phyloP scores from a whole-genome alignment of 2,113 vertebrate species.

The Hymenochirus boettgeri region DNA sequence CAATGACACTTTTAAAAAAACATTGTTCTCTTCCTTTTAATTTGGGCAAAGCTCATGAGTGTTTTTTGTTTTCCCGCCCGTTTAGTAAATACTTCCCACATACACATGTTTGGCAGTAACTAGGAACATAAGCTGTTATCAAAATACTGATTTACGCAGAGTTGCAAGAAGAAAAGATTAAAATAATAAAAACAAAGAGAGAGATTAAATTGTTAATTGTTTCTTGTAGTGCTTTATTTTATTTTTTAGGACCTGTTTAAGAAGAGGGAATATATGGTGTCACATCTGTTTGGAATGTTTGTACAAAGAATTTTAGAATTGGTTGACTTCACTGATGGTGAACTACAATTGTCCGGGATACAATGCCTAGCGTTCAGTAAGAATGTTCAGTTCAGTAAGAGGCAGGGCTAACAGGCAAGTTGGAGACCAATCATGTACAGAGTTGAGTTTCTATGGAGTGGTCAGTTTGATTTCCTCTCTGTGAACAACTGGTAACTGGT shows the following conservation, averaged over 20 bases:
- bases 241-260: background rate
- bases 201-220: background rate
- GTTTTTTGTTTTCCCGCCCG: constrained; percentile 25
- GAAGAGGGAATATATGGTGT: background rate
- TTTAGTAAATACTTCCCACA: constrained; percentile 33
- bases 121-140: constrained; percentile 27
- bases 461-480: no score
- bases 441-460: no score
- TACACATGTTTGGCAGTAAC: constrained; percentile 24
- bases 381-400: no score
- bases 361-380: no score
- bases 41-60: constrained; percentile 38
- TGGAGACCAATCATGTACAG: no score
- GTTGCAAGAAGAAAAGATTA: background rate
- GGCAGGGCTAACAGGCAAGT: no score
- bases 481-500: no score
- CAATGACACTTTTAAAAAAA: constrained; percentile 43
- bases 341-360: no score
- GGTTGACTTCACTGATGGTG: no score
- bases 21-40: constrained; percentile 37
- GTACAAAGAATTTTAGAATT: no score
- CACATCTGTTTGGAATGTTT: background rate
- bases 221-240: background rate
- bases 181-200: background rate
- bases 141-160: constrained; percentile 30